Percentiles rank a stretch among this genome's conserved stretches.
These are phyloP conservation scores for Stomatorhinus ivindoensis DNA, from an alignment of 2,113 vertebrate genomes.

Conservation along the genomic window DNA sequence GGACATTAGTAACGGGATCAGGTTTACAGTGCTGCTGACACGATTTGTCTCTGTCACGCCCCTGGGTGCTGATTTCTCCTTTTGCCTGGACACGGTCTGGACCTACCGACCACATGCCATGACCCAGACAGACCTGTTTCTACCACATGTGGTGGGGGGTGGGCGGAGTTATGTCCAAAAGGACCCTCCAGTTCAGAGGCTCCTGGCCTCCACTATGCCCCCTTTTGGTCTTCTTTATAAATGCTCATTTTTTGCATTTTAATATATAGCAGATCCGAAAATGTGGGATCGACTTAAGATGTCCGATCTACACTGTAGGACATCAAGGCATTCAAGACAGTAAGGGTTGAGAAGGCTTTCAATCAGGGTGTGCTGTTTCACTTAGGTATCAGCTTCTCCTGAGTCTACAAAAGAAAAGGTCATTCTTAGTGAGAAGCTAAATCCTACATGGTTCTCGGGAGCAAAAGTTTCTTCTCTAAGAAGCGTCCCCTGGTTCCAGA, in stretches of 20 bases:
- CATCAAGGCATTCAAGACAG: background rate
- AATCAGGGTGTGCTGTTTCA: background rate
- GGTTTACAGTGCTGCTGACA: background rate
- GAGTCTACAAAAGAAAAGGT: background rate
- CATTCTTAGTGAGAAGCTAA: background rate
- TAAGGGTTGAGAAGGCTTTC: background rate
- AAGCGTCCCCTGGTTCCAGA: slow-evolving; percentile 29
- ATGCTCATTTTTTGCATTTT: background rate
- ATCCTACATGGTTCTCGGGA: background rate
- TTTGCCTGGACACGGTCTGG: background rate
- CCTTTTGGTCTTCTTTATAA: background rate
- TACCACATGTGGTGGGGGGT: background rate
- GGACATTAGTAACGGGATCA: too few relatives aligned
- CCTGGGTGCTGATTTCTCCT: background rate
- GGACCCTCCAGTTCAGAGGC: background rate
- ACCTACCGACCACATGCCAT: background rate
- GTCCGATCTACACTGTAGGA: background rate
- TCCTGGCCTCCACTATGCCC: background rate
- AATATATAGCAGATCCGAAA: background rate
- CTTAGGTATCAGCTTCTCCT: background rate
- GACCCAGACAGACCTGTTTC: background rate
- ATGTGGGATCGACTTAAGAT: background rate
- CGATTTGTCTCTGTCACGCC: background rate
- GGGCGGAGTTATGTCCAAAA: background rate
- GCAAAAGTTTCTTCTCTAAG: background rate